Conservation (phyloP, 2,888 invertebrate species). For the Microplitis manilae region DNA sequence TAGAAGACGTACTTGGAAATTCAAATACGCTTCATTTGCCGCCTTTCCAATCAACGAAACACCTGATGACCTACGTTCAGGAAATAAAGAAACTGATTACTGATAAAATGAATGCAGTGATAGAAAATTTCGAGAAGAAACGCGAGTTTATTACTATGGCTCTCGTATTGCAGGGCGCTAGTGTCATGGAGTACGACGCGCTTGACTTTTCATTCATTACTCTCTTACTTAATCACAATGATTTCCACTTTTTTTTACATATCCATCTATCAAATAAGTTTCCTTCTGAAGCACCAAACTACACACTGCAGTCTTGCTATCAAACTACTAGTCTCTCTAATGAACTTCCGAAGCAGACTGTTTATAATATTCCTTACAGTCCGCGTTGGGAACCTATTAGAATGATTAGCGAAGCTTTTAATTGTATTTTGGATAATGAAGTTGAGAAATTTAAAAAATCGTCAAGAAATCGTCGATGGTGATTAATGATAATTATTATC, state of each 20-base stretch:
- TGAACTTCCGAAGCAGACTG: conserved; percentile 51
- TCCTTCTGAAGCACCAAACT: conserved; percentile 74
- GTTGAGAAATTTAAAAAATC: conserved; percentile 54
- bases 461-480: conserved; percentile 33
- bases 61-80: conserved; percentile 76
- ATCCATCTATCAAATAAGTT: conserved; percentile 69
- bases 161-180: conserved; percentile 64
- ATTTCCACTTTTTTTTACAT: conserved; percentile 70
- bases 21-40: conserved; percentile 71
- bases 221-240: conserved; percentile 70
- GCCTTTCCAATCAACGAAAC: conserved; percentile 66
- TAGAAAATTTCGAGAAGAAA: background rate
- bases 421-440: conserved; percentile 57
- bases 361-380: conserved; percentile 63
- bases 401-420: conserved; percentile 64
- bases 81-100: conserved; percentile 74
- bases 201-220: conserved; percentile 65
- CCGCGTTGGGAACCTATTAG: conserved; percentile 56
- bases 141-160: conserved; percentile 40
- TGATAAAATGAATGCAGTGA: conserved; percentile 64
- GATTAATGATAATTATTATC: no score
- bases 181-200: conserved; percentile 72
- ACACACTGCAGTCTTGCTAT: conserved; percentile 76
- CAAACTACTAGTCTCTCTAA: conserved; percentile 65
- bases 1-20: conserved; percentile 73